These are phyloP conservation scores for Clarias batrachus DNA, from an alignment of 2,113 vertebrate genomes.

Conservation along the genomic window DNA sequence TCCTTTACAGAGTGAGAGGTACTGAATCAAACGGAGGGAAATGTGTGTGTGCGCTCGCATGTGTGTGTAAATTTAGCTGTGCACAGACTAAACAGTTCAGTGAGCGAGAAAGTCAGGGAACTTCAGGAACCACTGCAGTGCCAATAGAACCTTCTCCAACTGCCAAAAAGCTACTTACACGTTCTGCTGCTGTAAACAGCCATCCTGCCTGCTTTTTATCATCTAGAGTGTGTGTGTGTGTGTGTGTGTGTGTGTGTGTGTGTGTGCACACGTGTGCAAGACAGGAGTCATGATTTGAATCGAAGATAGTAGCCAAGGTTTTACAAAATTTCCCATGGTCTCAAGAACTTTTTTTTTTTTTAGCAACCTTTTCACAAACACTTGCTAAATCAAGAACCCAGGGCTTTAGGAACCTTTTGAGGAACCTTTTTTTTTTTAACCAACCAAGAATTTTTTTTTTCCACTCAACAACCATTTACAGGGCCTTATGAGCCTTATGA, in stretches of 20 bases:
- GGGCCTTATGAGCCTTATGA: background rate
- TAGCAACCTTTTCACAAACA: conserved; percentile 1
- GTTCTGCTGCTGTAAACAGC: conserved; percentile 49
- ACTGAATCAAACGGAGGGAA: background rate
- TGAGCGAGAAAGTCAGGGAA: background rate
- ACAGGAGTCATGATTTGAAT: conserved; percentile 1
- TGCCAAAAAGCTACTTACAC: conserved; percentile 47
- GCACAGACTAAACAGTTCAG: conserved; percentile 43
- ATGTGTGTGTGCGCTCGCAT: background rate
- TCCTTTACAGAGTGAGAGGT: background rate
- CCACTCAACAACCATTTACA: background rate
- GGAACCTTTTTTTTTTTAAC: background rate
- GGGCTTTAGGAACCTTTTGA: background rate
- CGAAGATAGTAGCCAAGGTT: background rate
- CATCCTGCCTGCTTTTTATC: conserved; percentile 44
- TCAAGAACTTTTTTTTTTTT: background rate
- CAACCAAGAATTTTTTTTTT: background rate
- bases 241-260: background rate
- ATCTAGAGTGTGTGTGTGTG: background rate
- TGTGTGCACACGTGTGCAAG: background rate
- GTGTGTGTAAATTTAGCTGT: conserved; percentile 3
- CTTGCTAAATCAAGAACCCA: background rate
- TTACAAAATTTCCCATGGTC: conserved; percentile 5
- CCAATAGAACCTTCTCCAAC: background rate
- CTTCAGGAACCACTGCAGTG: background rate